Evolutionary conservation across 2,797 vertebrate species (phyloP), one percentile per base, ranked within the genome.

Genomic region (Mus spretus): DNA sequence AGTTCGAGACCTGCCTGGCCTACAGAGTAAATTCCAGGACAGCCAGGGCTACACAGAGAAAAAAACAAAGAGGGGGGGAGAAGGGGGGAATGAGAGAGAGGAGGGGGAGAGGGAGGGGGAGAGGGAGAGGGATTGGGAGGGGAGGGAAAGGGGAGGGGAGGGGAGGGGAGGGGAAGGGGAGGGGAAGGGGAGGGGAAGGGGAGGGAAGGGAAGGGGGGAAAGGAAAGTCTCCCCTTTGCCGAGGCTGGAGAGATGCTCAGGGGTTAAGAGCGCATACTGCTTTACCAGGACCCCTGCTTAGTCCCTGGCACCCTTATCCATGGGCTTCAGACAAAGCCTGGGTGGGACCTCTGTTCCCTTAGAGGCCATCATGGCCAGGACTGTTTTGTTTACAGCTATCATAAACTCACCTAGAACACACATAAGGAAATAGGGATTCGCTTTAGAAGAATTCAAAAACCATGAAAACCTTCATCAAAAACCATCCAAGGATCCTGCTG

Each of bases 21-120:
- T 82, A 82, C 57, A 82, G 80, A 61, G 24, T 14, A 40, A 61
- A 57, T 61, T 40, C 53, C 12, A 40, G 37, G n/a, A 82, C 80
- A 85, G 44, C 19, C 44, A 50, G 6, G 7, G 20, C 61, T n/a
- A 14, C 0, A 50, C 13, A 85, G 61, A 34, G 28, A 47, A 22
- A 65, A 4, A 65, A 20, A 24, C 9, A 61, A 22, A 24, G 24
- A 61, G 22, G 9, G 61, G 61, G 61, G 1, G 24, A 3, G 61
- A 26, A 34, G 31, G 15, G 5, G 17, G 34, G 7, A 19, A 17
- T 47, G 44, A 47, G 44, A 17, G 34, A 72, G 15, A 8, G 15
- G 34, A 17, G 37, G 37, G 37, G 0, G 34, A 19, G 28, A 2
- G 4, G 37, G 10, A 12, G 1, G 3, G 12, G 28, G 13, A 31